Evolutionary conservation across 2,888 invertebrate genomes (phyloP).

Genomic region (Tribolium freemani): DNA sequence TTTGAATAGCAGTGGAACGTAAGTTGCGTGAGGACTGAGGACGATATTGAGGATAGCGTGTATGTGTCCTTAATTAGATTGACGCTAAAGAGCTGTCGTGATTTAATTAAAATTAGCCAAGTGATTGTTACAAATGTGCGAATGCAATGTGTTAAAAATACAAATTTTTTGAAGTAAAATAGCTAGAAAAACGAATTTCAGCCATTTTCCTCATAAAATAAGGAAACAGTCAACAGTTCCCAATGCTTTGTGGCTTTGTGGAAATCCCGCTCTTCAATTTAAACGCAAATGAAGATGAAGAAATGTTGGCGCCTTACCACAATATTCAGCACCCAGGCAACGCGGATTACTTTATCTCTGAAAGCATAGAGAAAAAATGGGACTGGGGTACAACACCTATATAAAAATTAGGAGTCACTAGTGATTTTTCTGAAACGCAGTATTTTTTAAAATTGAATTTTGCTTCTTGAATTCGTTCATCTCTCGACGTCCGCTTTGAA

Average conservation of each 20-base stretch:
- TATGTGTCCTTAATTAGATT: neutral
- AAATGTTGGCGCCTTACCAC: constrained; percentile 18
- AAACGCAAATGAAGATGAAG: constrained; percentile 28
- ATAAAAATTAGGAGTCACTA: too few relatives aligned
- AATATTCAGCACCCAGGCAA: constrained; percentile 8
- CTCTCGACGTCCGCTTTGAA: neutral
- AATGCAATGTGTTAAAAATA: too few relatives aligned
- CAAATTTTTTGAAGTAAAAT: neutral
- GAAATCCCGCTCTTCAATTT: constrained; percentile 17
- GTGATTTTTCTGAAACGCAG: too few relatives aligned
- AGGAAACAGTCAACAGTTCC: constrained; percentile 10
- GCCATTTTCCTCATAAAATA: constrained; percentile 4
- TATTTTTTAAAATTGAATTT: too few relatives aligned
- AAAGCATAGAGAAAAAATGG: too few relatives aligned
- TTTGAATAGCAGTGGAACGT: too few relatives aligned
- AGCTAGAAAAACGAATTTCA: neutral
- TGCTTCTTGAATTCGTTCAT: neutral
- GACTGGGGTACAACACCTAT: too few relatives aligned
- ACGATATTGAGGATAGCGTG: neutral
- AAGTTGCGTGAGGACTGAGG: neutral
- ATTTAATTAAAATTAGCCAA: neutral
- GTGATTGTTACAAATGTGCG: too few relatives aligned
- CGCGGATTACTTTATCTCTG: neutral
- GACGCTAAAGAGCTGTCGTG: neutral
- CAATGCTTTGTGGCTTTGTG: constrained; percentile 4